Evolutionary conservation across 2,888 invertebrate genomes (phyloP), one percentile per base, ranked within the genome.

Genomic region (Dyspetes luteomarginatus): DNA sequence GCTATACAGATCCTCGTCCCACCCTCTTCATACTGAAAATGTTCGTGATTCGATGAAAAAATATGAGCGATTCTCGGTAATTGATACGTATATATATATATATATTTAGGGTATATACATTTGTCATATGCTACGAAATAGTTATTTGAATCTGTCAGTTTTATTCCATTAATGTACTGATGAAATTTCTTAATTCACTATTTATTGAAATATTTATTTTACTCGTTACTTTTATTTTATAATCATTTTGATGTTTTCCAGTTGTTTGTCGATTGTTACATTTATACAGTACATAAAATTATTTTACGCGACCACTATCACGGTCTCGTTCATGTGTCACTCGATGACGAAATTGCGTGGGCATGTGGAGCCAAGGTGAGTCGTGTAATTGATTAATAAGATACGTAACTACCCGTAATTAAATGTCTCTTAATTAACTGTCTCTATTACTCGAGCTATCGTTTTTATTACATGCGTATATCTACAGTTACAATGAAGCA

Each of bases 1-100:
- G 68, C 76, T 62, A 72, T 60, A 67, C 43, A 55, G 9, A 52
- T 43, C 15, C n/a, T 36, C 28, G 4, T 17, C 26, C 17, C 30
- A 48, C 43, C 55, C 15, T 7, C 22, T 5, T 22, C 22, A 30
- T 50, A 12, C 12, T 45, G 15, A n/a, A 45, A 45, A 15, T 45
- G 12, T 17, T 15, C 4, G 36, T 9, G 36, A 1, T 1, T 36
- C 45, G 45, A 45, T 45, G 36, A 36, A 36, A 36, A 2, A 5
- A 17, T 15, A 15, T 45, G 45, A 12, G n/a, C 45, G 45, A 45
- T 15, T 45, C 15, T 45, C 45, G 15, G 0, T 15, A 15, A 45
- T 45, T 45, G 45, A 45, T n/a, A 45, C 15, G 45, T 45, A 36
- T 36, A 9, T 1, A 36, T 9, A 36, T 9, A 1, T 36, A 36